phyloP scores from a whole-genome alignment of 1,140 invertebrate genomes.

The Portunus trituberculatus region DNA sequence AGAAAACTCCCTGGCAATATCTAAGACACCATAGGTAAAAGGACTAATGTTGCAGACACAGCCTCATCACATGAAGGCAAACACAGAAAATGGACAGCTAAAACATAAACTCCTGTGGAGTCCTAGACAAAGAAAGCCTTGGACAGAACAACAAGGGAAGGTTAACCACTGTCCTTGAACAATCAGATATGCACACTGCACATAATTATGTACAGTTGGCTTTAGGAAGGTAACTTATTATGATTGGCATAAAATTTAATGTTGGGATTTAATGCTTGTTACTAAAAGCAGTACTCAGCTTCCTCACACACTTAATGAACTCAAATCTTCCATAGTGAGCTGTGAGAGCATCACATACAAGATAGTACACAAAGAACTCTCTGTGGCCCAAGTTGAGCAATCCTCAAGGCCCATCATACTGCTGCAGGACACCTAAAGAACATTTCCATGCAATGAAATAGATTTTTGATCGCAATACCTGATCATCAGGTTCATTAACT shows the following conservation, averaged over 20 bases:
- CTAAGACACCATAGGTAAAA: slow-evolving; percentile 76
- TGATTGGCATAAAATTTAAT: slow-evolving; percentile 61
- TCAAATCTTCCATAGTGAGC: slow-evolving; percentile 63
- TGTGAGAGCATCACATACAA: slow-evolving; percentile 57
- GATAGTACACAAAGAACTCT: slow-evolving; percentile 47
- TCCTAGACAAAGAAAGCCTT: slow-evolving; percentile 75
- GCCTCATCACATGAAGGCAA: slow-evolving; percentile 76
- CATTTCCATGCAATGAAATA: slow-evolving; percentile 29
- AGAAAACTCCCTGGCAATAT: slow-evolving; percentile 75
- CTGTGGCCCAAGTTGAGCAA: slow-evolving; percentile 24
- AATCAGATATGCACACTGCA: slow-evolving; percentile 68
- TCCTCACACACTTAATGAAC: slow-evolving; percentile 62
- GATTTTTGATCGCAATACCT: slow-evolving; percentile 41
- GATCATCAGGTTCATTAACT: slow-evolving; percentile 34
- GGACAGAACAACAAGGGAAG: slow-evolving; percentile 73
- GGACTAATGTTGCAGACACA: slow-evolving; percentile 76
- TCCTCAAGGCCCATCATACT: slow-evolving; percentile 47
- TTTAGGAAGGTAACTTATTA: slow-evolving; percentile 64
- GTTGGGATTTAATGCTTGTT: slow-evolving; percentile 57
- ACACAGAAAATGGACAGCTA: slow-evolving; percentile 76
- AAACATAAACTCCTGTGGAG: slow-evolving; percentile 73
- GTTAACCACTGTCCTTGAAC: slow-evolving; percentile 70
- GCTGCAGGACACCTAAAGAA: slow-evolving; percentile 36
- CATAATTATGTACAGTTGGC: slow-evolving; percentile 45
- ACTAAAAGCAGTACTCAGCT: slow-evolving; percentile 59